Base-by-base conservation (phyloP, 2,113 vertebrate species). In the Paralichthys olivaceus region DNA sequence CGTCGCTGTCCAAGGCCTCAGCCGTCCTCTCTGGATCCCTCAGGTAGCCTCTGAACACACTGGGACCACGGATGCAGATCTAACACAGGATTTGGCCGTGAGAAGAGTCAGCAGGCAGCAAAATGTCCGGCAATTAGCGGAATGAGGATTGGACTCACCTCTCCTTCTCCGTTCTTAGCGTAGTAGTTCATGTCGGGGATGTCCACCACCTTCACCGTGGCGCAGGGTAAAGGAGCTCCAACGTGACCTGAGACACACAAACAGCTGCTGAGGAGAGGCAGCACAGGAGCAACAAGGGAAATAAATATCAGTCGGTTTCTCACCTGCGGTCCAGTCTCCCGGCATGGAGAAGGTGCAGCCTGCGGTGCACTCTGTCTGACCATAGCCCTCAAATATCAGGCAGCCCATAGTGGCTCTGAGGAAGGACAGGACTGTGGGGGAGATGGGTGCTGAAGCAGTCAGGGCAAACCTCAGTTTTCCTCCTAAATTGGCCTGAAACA, bases 301-400 rank as follows among this genome's bases (percentile, higher is more conserved):
- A 1, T 8, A 0, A 40, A 19, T 12, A 15, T 43, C 11, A 3
- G 11, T 12, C 0, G 0, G 0, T 12, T 32, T 45, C 68, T n/a
- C 26, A 95, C 95, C 95, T 89, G 94, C 90, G 20, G 63, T 95
- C 78, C 90, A 93, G 86, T 95, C 95, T 9, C 95, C 94, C 0
- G 94, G 94, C 93, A 95, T 93, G 15, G 95, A 95, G 85, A 95
- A 95, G 0, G 94, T 95, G 79, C 94, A 95, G 77, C 95, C 95
- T 1, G 93, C 94, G 0, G 95, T 95, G 88, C 94, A 95, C 84
- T 95, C 95, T 0, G 95, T 95, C 87, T 95, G 95, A 8, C 95
- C 95, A 1, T 95, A 95, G 5, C 95, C 95, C 77, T 95, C 95
- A 7, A 95, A 95, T 68, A 95, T 95, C 80, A 94, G 80, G 64